Percentiles rank a stretch among this genome's conserved stretches.
Evolutionary conservation across 2,888 invertebrate genomes (phyloP).

Genomic region (Idaea biselata): DNA sequence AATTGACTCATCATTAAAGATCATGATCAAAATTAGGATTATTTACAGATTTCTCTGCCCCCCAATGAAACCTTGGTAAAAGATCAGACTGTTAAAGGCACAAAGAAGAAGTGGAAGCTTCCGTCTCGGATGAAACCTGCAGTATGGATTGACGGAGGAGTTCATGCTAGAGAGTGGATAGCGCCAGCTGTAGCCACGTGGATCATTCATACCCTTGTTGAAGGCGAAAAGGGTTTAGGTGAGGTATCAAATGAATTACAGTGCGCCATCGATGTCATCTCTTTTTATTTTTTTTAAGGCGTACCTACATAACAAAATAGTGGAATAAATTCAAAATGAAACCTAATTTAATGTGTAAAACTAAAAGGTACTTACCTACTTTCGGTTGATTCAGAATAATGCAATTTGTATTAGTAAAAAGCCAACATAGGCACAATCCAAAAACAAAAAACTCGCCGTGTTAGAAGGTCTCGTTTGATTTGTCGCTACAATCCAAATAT

Average conservation of each 20-base stretch:
- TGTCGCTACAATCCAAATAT: too few relatives aligned
- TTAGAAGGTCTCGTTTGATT: too few relatives aligned
- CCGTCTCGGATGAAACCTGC: conserved; percentile 82
- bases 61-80: conserved; percentile 49
- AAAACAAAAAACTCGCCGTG: too few relatives aligned
- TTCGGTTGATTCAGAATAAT: too few relatives aligned
- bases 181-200: conserved; percentile 88
- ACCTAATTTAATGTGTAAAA: neutral
- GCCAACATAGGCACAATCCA: too few relatives aligned
- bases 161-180: conserved; percentile 90
- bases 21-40: conserved; percentile 7
- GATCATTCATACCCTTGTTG: conserved; percentile 85
- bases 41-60: conserved; percentile 56
- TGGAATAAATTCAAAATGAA: neutral
- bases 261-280: neutral
- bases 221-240: conserved; percentile 80
- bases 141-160: conserved; percentile 91
- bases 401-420: too few relatives aligned
- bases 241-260: conserved; percentile 24
- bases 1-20: neutral
- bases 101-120: conserved; percentile 72
- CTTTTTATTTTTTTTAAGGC: neutral
- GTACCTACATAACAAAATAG: too few relatives aligned
- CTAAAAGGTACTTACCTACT: neutral
- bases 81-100: conserved; percentile 37